phyloP scores from a whole-genome alignment of 2,888 invertebrate species.

The Carcina quercana region DNA sequence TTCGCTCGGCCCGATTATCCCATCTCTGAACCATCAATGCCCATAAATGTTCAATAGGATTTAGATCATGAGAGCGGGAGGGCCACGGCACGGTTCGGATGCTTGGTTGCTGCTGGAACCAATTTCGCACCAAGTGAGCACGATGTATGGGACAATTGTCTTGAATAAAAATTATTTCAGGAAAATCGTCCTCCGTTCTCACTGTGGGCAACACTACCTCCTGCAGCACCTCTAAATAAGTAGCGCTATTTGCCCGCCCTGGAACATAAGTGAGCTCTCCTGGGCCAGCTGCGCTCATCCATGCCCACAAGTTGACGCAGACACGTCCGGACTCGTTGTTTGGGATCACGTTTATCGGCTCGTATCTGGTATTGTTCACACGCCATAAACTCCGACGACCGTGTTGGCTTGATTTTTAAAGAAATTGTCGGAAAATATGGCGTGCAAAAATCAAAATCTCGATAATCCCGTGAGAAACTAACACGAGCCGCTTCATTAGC shows the following conservation, averaged over 20 bases:
- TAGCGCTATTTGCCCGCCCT: slow-evolving; percentile 4
- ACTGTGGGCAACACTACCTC: slow-evolving; percentile 12
- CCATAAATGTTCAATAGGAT: slow-evolving; percentile 14
- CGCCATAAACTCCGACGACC: slow-evolving; percentile 17
- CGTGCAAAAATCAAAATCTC: slow-evolving; percentile 16
- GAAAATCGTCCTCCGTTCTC: slow-evolving; percentile 5
- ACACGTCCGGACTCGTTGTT: slow-evolving; percentile 2
- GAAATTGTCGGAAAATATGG: slow-evolving; percentile 17
- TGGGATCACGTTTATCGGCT: slow-evolving; percentile 6
- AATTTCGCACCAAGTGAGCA: slow-evolving; percentile 5
- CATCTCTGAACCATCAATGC: slow-evolving; percentile 12
- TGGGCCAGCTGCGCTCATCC: slow-evolving; percentile 11
- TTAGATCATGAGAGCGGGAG: slow-evolving; percentile 10
- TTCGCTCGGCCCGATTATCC: slow-evolving; percentile 8
- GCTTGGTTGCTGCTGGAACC: slow-evolving; percentile 6
- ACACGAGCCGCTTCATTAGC: slow-evolving; percentile 11
- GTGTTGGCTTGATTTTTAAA: slow-evolving; percentile 10
- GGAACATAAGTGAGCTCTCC: slow-evolving; percentile 3
- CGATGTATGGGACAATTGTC: slow-evolving; percentile 15
- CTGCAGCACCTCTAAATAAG: slow-evolving; percentile 7
- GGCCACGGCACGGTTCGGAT: slow-evolving; percentile 8
- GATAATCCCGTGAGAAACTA: slow-evolving; percentile 14
- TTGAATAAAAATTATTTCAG: slow-evolving; percentile 11
- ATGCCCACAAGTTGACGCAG: slow-evolving; percentile 10
- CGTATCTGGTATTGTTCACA: slow-evolving; percentile 12